Evolutionary conservation across 2,888 invertebrate species (phyloP).

Genomic region (Operophtera brumata): DNA sequence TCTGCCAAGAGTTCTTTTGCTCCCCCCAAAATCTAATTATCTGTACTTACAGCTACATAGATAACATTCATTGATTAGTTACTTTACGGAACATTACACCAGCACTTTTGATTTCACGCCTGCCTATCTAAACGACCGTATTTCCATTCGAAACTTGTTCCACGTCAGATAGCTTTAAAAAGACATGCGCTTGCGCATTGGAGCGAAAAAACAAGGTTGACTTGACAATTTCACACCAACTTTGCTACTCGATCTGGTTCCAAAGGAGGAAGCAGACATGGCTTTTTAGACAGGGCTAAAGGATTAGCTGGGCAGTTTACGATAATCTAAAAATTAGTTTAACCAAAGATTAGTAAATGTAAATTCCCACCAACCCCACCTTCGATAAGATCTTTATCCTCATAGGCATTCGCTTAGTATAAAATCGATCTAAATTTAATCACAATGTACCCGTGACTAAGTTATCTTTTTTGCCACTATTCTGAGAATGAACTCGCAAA

Average conservation of each 20-base stretch:
- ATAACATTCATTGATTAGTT: too few relatives aligned
- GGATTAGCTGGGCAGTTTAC: slow-evolving; percentile 2
- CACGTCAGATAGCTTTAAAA: slow-evolving; percentile 21
- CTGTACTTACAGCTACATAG: too few relatives aligned
- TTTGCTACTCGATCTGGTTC: slow-evolving; percentile 21
- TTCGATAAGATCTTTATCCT: not conserved
- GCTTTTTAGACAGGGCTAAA: not conserved
- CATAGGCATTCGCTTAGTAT: slow-evolving; percentile 6
- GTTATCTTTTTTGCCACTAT: slow-evolving; percentile 36
- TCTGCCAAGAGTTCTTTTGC: too few relatives aligned
- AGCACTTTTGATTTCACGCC: slow-evolving; percentile 27
- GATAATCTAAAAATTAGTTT: not conserved
- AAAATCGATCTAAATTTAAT: slow-evolving; percentile 19
- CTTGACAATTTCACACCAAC: slow-evolving; percentile 35
- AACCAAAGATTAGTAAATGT: not conserved
- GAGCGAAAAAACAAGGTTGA: slow-evolving; percentile 29
- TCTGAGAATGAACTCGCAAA: slow-evolving; percentile 42
- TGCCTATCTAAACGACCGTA: slow-evolving; percentile 16
- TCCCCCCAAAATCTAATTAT: too few relatives aligned
- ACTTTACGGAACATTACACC: not conserved
- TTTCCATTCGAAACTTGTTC: slow-evolving; percentile 24
- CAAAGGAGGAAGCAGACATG: slow-evolving; percentile 15
- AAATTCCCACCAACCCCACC: not conserved
- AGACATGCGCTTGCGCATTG: slow-evolving; percentile 15
- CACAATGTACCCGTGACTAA: slow-evolving; percentile 22